These are phyloP conservation scores for Bagarius yarrelli DNA, from an alignment of 2,113 vertebrate species.

Conservation along the genomic window DNA sequence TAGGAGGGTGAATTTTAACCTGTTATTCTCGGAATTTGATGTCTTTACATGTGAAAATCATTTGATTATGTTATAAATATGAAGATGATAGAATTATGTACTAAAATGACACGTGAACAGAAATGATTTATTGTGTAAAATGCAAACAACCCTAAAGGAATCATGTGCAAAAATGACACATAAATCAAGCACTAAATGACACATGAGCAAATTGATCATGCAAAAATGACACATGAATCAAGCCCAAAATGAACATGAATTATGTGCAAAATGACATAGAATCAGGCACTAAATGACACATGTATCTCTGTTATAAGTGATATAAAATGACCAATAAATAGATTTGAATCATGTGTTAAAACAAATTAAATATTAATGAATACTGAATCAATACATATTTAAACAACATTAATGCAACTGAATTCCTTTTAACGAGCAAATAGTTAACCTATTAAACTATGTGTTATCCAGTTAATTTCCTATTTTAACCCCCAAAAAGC, in stretches of 20 bases:
- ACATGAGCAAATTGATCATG: not conserved
- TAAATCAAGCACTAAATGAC: not conserved
- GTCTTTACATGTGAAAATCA: not conserved
- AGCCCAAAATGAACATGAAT: not conserved
- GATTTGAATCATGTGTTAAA: no score
- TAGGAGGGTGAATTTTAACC: not conserved
- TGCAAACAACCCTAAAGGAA: not conserved
- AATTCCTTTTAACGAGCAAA: conserved; percentile 7
- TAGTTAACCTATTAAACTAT: conserved; percentile 3
- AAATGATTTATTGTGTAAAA: no score
- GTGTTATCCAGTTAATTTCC: conserved; percentile 35
- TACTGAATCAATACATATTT: no score
- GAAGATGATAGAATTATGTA: not conserved
- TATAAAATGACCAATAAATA: no score
- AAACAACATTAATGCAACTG: no score
- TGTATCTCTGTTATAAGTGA: no score
- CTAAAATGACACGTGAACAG: not conserved
- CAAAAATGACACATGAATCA: not conserved
- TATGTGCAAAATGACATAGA: not conserved
- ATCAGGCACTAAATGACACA: not conserved
- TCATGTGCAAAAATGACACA: not conserved
- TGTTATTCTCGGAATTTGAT: not conserved
- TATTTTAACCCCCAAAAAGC: conserved; percentile 36
- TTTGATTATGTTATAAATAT: no score
- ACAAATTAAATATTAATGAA: no score